Conservation (phyloP, 2,113 vertebrate species). For the Lycaon pictus region DNA sequence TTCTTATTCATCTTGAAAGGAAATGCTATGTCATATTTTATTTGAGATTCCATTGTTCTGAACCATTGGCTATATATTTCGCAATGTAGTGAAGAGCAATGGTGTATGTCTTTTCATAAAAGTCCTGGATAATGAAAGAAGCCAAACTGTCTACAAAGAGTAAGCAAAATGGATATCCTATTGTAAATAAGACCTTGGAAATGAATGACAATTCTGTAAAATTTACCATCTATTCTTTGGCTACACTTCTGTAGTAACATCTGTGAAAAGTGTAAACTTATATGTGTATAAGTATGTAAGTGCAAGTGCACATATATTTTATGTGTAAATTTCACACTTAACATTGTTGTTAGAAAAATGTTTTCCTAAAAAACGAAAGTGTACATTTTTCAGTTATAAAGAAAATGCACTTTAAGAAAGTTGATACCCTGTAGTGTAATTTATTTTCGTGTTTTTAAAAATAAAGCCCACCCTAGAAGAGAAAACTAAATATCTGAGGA, state of each 20-base stretch:
- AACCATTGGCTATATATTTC: neutral
- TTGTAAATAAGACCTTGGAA: neutral
- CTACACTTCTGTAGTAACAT: neutral
- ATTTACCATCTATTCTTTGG: neutral
- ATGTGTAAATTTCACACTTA: neutral
- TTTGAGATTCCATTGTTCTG: neutral
- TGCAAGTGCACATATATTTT: neutral
- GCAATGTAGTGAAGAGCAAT: neutral
- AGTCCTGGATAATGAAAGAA: slow-evolving; percentile 40
- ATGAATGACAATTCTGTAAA: neutral
- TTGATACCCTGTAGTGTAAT: neutral
- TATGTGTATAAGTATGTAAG: neutral
- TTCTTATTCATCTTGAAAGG: neutral
- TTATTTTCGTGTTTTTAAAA: slow-evolving; percentile 24
- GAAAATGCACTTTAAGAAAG: slow-evolving; percentile 35
- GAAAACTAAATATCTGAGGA: neutral
- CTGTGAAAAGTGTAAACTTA: neutral
- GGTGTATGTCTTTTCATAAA: neutral
- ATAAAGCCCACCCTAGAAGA: neutral
- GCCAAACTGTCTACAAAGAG: neutral
- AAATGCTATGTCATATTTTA: neutral
- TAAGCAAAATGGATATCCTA: neutral
- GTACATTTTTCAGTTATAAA: neutral
- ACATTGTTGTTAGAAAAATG: neutral
- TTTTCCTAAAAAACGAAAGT: neutral